Conservation (phyloP, 1,140 invertebrate genomes). For the Teleogryllus occipitalis region DNA sequence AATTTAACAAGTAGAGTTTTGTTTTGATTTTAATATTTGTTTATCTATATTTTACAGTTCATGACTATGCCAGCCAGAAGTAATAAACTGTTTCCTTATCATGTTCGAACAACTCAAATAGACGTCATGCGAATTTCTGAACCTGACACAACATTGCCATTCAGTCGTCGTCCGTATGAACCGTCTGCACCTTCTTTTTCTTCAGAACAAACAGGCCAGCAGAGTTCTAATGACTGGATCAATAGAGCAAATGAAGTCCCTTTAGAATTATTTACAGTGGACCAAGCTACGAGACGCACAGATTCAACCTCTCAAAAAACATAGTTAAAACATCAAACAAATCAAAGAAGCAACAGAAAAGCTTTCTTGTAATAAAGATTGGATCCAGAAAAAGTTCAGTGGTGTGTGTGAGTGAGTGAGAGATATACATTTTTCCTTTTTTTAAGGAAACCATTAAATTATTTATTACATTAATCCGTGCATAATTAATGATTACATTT, state of each 20-base stretch:
- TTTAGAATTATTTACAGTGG: constrained; percentile 38
- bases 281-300: constrained; percentile 11
- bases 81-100: constrained; percentile 80
- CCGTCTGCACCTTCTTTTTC: constrained; percentile 30
- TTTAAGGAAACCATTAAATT: no score
- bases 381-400: no score
- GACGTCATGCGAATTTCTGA: constrained; percentile 52
- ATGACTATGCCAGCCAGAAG: constrained; percentile 70
- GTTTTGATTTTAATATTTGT: not conserved
- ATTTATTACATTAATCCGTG: no score
- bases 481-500: no score
- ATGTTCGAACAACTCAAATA: constrained; percentile 73
- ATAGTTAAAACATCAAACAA: not conserved
- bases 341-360: no score
- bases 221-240: constrained; percentile 28
- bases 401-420: no score
- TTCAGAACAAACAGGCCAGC: not conserved
- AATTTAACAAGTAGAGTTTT: not conserved
- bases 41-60: constrained; percentile 43
- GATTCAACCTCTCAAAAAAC: not conserved
- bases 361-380: no score
- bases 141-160: constrained; percentile 47
- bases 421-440: no score
- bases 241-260: constrained; percentile 33
- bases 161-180: constrained; percentile 53